A percentile compares a stretch with the other conserved stretches of the same genome.
Evolutionary conservation across 2,888 invertebrate species (phyloP).

Genomic region (Drosophila paracracens): DNA sequence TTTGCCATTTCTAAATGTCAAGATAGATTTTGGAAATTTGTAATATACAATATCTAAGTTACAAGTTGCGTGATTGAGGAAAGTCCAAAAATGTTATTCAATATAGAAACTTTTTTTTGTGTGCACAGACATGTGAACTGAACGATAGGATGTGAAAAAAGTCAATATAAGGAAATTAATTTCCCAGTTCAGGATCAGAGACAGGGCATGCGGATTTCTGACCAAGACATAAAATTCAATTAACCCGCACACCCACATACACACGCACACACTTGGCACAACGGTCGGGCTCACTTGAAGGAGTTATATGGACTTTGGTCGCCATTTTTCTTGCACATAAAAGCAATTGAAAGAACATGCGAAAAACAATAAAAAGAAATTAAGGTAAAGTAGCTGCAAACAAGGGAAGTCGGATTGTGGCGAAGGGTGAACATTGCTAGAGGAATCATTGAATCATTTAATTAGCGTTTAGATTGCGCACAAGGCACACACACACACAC

Average conservation of each 20-base stretch:
- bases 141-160: constrained; percentile 49
- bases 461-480: constrained; percentile 83
- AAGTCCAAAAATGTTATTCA: neutral
- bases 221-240: constrained; percentile 81
- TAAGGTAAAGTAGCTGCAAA: constrained; percentile 73
- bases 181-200: constrained; percentile 49
- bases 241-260: constrained; percentile 58
- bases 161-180: constrained; percentile 82
- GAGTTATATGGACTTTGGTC: constrained; percentile 64
- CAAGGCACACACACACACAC: constrained; percentile 38
- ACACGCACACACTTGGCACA: constrained; percentile 16
- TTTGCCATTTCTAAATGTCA: neutral
- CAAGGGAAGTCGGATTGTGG: constrained; percentile 15
- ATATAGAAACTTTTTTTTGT: neutral
- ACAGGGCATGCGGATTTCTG: constrained; percentile 61
- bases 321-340: constrained; percentile 66
- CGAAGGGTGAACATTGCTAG: constrained; percentile 28
- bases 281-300: constrained; percentile 49
- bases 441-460: constrained; percentile 84
- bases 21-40: neutral
- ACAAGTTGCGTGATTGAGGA: neutral
- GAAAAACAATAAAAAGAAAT: constrained; percentile 82
- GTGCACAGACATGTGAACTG: constrained; percentile 5
- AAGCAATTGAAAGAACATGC: constrained; percentile 79
- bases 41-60: neutral